A percentile compares a stretch with the other conserved stretches of the same genome.
Evolutionary conservation across 2,113 vertebrate genomes (phyloP).

Genomic region (Gorsachius goisagi): DNA sequence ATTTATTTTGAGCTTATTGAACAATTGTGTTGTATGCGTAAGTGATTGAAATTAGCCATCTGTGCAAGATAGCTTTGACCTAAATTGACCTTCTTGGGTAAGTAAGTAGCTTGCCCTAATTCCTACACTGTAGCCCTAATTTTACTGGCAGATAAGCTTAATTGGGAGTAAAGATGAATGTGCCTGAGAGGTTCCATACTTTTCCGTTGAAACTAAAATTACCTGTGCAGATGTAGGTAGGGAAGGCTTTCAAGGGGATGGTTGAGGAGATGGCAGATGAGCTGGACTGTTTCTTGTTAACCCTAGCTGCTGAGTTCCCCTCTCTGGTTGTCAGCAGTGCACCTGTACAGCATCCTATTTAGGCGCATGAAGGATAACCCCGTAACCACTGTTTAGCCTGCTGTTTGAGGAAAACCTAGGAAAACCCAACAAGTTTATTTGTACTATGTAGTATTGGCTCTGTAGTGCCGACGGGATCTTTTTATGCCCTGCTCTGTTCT

Average conservation of each 20-base stretch:
- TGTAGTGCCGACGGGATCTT: neutral
- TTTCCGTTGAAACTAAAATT: neutral
- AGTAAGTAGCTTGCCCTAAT: neutral
- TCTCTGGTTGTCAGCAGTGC: neutral
- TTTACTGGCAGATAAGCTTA: neutral
- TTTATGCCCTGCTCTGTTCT: neutral
- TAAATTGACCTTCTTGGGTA: neutral
- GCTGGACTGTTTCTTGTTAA: too few relatives aligned
- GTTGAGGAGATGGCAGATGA: neutral
- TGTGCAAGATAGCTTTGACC: constrained; percentile 27
- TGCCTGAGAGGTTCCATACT: neutral
- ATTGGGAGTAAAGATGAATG: neutral
- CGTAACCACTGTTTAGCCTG: fast-evolving
- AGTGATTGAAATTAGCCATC: constrained; percentile 36
- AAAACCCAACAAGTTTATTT: neutral
- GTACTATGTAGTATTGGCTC: fast-evolving
- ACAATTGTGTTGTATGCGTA: neutral
- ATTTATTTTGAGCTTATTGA: constrained; percentile 46
- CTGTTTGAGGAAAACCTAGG: too few relatives aligned
- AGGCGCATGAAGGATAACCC: fast-evolving
- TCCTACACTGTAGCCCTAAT: neutral
- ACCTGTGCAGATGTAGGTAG: neutral
- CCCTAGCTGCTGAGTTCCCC: neutral
- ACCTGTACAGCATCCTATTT: fast-evolving
- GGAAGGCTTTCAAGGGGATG: neutral